Conservation (phyloP, 2,113 vertebrate genomes). For the Callionymus lyra region DNA sequence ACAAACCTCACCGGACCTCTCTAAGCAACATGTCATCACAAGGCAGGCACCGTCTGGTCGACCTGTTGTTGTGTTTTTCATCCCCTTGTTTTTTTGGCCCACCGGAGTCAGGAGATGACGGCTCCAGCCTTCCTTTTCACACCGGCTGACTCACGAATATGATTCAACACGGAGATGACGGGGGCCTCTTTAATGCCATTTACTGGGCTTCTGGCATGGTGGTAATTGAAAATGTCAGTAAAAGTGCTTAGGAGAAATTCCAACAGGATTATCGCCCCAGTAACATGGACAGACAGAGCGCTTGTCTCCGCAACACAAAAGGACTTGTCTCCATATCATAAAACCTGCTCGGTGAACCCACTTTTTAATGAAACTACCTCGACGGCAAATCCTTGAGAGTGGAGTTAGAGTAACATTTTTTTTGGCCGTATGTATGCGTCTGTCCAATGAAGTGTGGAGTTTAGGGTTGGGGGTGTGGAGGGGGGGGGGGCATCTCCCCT, state of each 20-base stretch:
- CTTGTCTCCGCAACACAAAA: constrained; percentile 61
- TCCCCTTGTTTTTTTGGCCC: constrained; percentile 6
- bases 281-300: constrained; percentile 63
- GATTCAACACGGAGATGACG: constrained; percentile 57
- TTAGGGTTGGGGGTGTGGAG: neutral
- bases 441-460: constrained; percentile 9
- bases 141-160: constrained; percentile 56
- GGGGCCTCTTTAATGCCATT: constrained; percentile 56
- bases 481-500: constrained; percentile 28
- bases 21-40: too few relatives aligned
- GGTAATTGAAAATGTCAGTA: constrained; percentile 69
- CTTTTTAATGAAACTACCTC: constrained; percentile 54
- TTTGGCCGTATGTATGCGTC: constrained; percentile 24
- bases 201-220: constrained; percentile 55
- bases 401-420: constrained; percentile 62
- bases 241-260: constrained; percentile 68
- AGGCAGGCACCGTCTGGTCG: constrained; percentile 1
- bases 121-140: constrained; percentile 26
- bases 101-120: constrained; percentile 18
- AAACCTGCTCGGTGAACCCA: constrained; percentile 55
- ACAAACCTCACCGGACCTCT: too few relatives aligned
- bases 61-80: constrained; percentile 13
- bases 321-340: constrained; percentile 69
- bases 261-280: constrained; percentile 66
- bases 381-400: constrained; percentile 42